phyloP scores from a whole-genome alignment of 1,140 invertebrate genomes.

The Drosophila pectinifera region DNA sequence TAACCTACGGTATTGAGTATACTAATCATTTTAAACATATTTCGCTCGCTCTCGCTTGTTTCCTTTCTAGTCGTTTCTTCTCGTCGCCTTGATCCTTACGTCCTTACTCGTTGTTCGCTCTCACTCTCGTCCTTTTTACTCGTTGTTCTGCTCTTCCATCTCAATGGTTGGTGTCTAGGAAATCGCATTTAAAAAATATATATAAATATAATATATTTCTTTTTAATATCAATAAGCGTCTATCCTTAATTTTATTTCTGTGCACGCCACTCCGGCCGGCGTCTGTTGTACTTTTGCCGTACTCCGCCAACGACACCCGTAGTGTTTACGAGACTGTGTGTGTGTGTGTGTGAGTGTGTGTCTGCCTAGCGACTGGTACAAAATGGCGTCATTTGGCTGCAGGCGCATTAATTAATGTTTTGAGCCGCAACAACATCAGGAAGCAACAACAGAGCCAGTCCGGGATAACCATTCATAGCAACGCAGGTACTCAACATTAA shows the following conservation, averaged over 20 bases:
- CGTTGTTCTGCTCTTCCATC: no score
- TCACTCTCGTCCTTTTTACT: neutral
- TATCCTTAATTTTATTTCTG: neutral
- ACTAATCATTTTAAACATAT: no score
- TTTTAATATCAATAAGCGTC: neutral
- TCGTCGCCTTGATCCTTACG: neutral
- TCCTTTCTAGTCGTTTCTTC: no score
- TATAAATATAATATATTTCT: neutral
- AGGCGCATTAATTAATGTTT: slow-evolving; percentile 81
- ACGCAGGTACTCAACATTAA: neutral
- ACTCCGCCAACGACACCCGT: slow-evolving; percentile 16
- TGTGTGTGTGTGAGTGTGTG: slow-evolving; percentile 10
- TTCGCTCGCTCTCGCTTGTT: no score
- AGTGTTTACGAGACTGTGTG: neutral
- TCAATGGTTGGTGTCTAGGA: no score
- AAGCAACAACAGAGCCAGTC: slow-evolving; percentile 32
- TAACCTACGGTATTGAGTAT: no score
- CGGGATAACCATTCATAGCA: slow-evolving; percentile 32
- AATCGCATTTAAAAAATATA: no score
- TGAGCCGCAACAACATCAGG: slow-evolving; percentile 59
- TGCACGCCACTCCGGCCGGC: slow-evolving; percentile 15
- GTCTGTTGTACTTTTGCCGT: slow-evolving; percentile 49
- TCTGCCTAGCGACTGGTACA: slow-evolving; percentile 49
- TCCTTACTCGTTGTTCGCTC: no score
- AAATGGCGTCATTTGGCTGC: slow-evolving; percentile 78